Percentiles rank a stretch among this genome's conserved stretches.
phyloP scores from a whole-genome alignment of 2,888 invertebrate species.

The Tuberolachnus salignus region DNA sequence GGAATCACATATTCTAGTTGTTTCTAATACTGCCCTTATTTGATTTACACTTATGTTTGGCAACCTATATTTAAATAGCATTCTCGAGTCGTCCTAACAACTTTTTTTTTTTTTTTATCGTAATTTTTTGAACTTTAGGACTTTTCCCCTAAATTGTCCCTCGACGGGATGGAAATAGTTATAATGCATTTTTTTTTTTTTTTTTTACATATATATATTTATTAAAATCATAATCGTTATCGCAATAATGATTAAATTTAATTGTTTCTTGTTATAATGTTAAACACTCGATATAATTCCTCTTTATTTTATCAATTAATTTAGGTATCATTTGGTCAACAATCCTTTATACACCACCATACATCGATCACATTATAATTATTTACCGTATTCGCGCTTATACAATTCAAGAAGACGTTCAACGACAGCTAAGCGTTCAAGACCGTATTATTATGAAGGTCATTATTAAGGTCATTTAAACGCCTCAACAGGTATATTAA shows the following conservation, averaged over 20 bases:
- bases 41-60: no score
- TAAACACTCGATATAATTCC: background rate
- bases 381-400: constrained; percentile 70
- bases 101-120: constrained; percentile 32
- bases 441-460: no score
- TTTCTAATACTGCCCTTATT: no score
- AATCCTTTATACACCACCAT: constrained; percentile 62
- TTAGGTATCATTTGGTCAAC: constrained; percentile 67
- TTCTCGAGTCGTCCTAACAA: constrained; percentile 37
- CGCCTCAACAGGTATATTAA: no score
- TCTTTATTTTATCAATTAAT: constrained; percentile 51
- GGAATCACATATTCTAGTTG: no score
- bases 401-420: constrained; percentile 58
- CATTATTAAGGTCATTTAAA: no score
- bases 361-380: constrained; percentile 69
- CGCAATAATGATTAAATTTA: background rate
- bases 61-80: no score
- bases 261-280: no score
- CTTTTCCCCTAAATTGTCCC: constrained; percentile 9
- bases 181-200: background rate
- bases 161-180: constrained; percentile 11
- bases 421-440: constrained; percentile 49
- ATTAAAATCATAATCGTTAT: constrained; percentile 13
- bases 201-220: no score
- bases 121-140: constrained; percentile 15